Base-by-base conservation (phyloP, 2,797 vertebrate species). In the Alosa sapidissima region DNA sequence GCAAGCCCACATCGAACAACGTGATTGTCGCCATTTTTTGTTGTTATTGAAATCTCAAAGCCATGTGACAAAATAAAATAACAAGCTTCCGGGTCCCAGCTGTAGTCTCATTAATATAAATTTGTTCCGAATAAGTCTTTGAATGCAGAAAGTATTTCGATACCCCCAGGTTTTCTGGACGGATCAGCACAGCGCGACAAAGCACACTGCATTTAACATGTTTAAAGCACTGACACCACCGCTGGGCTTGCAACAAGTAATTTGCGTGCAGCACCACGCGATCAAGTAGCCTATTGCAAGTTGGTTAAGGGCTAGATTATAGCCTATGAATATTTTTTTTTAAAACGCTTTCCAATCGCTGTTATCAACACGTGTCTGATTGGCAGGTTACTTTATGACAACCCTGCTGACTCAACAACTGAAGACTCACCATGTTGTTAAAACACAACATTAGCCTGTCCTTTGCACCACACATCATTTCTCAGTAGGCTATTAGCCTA, bases 21-120 rank as follows among this genome's bases (percentile, higher is more conserved):
- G 96, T 97, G 97, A 97, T 94, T 96, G 97, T 96, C 97, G 97
- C 97, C 97, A 98, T 98, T 96, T 98, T 97, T 97, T 97, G 97
- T 97, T 98, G 97, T 97, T 97, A 97, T 97, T 97, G 95, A 96
- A 96, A 95, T 95, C 95, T 95, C 94, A 92, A 89, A 95, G 95
- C 96, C 97, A 97, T 97, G 97, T 98, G 97, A 97, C 97, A 95
- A 94, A 94, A 92, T 89, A 88, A 88, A 88, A 91, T 84, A 90
- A 88, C 91, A 95, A 90, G 93, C 95, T 96, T 96, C 95, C 95
- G 95, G 95, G 92, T 94, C 89, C 89, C 90, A 85, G 72, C 82
- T 83, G 54, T 47, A 78, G 41, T 14, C 16, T n/a, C 36, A 47
- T 78, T 78, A 78, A 21, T 72, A 33, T 13, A 72, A 21, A 55